These are phyloP conservation scores for Talpa occidentalis DNA, from an alignment of 2,113 vertebrate species.

Conservation along the genomic window DNA sequence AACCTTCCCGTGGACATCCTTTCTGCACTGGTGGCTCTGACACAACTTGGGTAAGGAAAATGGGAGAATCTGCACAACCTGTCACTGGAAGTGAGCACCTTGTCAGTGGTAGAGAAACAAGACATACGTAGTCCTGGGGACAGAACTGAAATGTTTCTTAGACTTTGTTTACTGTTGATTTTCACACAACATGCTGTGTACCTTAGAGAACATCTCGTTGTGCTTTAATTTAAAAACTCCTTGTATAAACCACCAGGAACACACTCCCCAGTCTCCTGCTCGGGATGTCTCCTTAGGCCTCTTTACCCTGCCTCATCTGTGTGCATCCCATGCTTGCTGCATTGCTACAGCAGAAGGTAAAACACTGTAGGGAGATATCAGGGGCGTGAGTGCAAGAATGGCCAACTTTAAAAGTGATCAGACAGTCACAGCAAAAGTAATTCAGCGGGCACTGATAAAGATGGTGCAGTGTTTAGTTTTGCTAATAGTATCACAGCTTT, in stretches of 20 bases:
- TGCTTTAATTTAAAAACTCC: not conserved
- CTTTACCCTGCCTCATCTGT: not conserved
- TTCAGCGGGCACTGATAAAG: not conserved
- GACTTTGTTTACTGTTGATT: not conserved
- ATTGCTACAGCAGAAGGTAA: not conserved
- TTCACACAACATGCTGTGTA: not conserved
- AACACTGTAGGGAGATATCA: not conserved
- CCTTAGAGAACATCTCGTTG: not conserved
- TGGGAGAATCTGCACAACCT: not conserved
- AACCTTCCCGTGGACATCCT: not conserved
- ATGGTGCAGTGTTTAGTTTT: not conserved
- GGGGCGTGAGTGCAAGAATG: not conserved
- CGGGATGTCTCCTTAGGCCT: not conserved
- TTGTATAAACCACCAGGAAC: not conserved
- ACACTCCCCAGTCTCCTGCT: not conserved
- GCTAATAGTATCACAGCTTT: not conserved
- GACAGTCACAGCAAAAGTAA: too few species aligned
- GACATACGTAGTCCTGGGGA: not conserved
- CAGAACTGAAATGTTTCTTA: slow-evolving; percentile 28
- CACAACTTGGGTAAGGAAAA: too few species aligned
- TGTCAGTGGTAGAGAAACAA: not conserved
- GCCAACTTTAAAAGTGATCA: not conserved
- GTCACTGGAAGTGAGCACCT: not conserved
- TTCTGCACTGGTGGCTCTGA: not conserved
- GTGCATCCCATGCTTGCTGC: not conserved